Evolutionary conservation across 2,797 vertebrate genomes (phyloP).

Genomic region (Helarctos malayanus): DNA sequence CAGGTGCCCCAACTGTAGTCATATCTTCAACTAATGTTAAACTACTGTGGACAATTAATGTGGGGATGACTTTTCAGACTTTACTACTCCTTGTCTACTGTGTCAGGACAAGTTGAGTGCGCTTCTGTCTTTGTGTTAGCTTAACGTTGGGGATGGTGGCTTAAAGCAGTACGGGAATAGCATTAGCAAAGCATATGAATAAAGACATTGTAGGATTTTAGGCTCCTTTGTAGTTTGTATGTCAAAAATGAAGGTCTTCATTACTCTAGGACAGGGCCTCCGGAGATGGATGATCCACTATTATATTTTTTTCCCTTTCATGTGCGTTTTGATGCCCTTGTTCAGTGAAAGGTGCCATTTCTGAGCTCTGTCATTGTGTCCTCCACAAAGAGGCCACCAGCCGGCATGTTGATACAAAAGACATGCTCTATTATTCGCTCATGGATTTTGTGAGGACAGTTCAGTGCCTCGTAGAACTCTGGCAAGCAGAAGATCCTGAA

Average conservation of each 20-base stretch:
- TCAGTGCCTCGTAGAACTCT: background rate
- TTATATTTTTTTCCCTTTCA: slow-evolving; percentile 3
- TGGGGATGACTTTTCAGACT: slow-evolving; percentile 19
- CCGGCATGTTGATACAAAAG: background rate
- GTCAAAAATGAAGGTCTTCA: slow-evolving; percentile 6
- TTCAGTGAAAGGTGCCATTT: background rate
- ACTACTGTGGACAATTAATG: background rate
- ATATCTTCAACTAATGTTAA: slow-evolving; percentile 53
- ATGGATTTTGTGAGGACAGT: background rate
- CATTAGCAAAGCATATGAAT: slow-evolving; percentile 3
- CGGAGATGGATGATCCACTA: background rate
- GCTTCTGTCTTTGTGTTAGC: background rate
- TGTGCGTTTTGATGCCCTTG: background rate
- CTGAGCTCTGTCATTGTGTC: background rate
- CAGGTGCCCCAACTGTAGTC: background rate
- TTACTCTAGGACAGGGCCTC: background rate
- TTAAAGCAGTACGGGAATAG: background rate
- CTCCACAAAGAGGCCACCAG: background rate
- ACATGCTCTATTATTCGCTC: background rate
- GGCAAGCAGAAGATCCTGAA: background rate
- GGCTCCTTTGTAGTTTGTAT: background rate
- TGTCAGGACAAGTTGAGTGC: background rate
- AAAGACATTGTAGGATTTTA: background rate
- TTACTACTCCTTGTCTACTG: background rate
- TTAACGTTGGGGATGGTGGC: background rate